Percentiles rank a stretch among this genome's conserved stretches.
phyloP scores from a whole-genome alignment of 2,113 vertebrate species.

The Crotalus tigris region DNA sequence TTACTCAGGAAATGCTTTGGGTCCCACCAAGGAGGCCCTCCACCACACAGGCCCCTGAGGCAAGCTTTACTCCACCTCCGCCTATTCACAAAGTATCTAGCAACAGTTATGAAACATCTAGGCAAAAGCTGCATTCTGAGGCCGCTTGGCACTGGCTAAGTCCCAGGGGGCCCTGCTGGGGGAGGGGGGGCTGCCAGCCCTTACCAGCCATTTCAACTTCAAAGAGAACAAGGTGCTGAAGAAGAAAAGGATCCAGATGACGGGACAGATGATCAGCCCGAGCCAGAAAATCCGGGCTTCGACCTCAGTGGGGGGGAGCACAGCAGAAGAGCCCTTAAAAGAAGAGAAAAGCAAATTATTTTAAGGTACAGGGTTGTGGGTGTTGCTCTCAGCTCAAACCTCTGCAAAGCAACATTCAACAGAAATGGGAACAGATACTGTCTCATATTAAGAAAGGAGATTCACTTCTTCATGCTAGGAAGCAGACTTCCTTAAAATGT shows the following conservation, averaged over 20 bases:
- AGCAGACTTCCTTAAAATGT: not conserved
- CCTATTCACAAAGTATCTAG: not conserved
- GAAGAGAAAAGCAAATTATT: not conserved
- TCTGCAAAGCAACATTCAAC: not conserved
- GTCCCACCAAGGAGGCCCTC: not conserved
- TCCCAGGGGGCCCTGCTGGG: accelerated
- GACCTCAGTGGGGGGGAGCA: conserved; percentile 70
- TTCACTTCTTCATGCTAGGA: not conserved
- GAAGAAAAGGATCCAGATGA: conserved; percentile 78
- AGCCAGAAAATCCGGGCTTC: conserved; percentile 87
- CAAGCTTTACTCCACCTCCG: not conserved
- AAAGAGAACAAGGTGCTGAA: conserved; percentile 79
- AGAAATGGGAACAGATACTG: not conserved
- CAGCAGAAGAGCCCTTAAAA: conserved; percentile 56
- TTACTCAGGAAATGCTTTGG: too few species aligned
- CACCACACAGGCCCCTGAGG: not conserved
- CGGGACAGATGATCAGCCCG: conserved; percentile 76
- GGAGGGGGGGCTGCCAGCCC: not conserved
- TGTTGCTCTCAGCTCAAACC: not conserved
- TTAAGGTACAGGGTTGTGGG: not conserved
- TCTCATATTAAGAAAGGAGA: not conserved
- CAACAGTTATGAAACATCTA: too few species aligned
- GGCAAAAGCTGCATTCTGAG: not conserved
- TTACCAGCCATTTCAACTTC: conserved; percentile 82
- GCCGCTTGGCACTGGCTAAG: not conserved